phyloP scores from a whole-genome alignment of 2,797 vertebrate species.

The Pangasius krempfi region DNA sequence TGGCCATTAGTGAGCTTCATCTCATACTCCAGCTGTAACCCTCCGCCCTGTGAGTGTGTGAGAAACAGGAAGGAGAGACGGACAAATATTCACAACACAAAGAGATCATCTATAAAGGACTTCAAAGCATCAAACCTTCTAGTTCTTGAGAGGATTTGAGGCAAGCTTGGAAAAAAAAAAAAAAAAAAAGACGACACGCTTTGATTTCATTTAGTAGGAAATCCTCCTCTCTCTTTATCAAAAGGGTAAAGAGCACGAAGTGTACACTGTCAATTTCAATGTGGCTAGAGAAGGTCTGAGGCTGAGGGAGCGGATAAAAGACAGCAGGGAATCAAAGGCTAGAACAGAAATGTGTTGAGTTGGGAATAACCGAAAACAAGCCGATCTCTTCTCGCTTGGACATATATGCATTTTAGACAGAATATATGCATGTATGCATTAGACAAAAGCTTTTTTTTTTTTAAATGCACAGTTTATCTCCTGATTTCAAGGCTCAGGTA shows the following conservation, averaged over 20 bases:
- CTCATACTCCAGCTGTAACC: slow-evolving; percentile 89
- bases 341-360: slow-evolving; percentile 38
- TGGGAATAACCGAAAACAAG: background rate
- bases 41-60: slow-evolving; percentile 78
- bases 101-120: slow-evolving; percentile 71
- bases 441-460: background rate
- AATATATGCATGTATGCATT: no score
- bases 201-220: slow-evolving; percentile 75
- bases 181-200: slow-evolving; percentile 56
- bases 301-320: slow-evolving; percentile 60
- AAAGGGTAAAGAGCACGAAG: slow-evolving; percentile 58
- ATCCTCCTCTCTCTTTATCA: slow-evolving; percentile 69
- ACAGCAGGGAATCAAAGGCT: slow-evolving; percentile 51
- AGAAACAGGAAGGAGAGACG: slow-evolving; percentile 46
- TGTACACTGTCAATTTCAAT: slow-evolving; percentile 72
- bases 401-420: no score
- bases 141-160: slow-evolving; percentile 61
- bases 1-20: slow-evolving; percentile 92
- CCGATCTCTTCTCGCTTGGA: background rate
- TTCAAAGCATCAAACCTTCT: slow-evolving; percentile 72
- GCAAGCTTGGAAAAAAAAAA: slow-evolving; percentile 28
- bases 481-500: background rate
- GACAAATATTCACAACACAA: slow-evolving; percentile 62
- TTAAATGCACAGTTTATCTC: background rate
- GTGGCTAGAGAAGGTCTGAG: slow-evolving; percentile 67